Base-by-base conservation (phyloP, 2,797 vertebrate species). In the Sarcoramphus papa region DNA sequence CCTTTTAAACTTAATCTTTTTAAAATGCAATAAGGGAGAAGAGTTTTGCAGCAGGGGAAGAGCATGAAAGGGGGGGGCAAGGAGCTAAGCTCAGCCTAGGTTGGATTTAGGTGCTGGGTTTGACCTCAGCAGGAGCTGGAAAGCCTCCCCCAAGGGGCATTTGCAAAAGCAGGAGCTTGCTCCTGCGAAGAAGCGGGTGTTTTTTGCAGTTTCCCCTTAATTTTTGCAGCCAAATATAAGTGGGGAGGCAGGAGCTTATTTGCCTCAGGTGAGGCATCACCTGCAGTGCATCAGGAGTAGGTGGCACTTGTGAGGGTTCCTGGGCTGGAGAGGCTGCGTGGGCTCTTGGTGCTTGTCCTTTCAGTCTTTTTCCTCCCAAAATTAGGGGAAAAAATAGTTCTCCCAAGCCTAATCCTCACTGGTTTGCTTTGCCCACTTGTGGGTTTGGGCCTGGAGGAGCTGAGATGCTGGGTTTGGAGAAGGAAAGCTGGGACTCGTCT, bases 371-470 rank as follows among this genome's bases (percentile, higher is more conserved):
- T 0, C 1, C 5, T 21, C 14, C 6, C 3, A 10, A 48, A 64
- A 47, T 2, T 4, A 13, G 4, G 7, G 15, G 3, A 4, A 50
- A 54, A 69, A 57, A 1, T 6, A 16, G 9, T 56, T 45, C 1
- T 3, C 0, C 6, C 0, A 1, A 33, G 10, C 3, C 2, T 9
- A 15, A 31, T 28, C 25, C 6, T 80, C 14, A 15, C 12, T 14
- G 5, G 12, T 43, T 80, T 75, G 47, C 10, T 54, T n/a, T 35
- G 20, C 6, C 22, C 3, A 3, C 10, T 13, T 22, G 22, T 0
- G 25, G 25, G n/a, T 5, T 75, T 6, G 2, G 0, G 13, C 1
- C 6, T 21, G 59, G 53, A 69, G 48, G 15, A 57, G 5, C 5
- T 4, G 23, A 48, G 41, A 7, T 28, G 31, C 18, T 33, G 48